phyloP scores from a whole-genome alignment of 2,797 vertebrate species.

The Diglossa cyanea region DNA sequence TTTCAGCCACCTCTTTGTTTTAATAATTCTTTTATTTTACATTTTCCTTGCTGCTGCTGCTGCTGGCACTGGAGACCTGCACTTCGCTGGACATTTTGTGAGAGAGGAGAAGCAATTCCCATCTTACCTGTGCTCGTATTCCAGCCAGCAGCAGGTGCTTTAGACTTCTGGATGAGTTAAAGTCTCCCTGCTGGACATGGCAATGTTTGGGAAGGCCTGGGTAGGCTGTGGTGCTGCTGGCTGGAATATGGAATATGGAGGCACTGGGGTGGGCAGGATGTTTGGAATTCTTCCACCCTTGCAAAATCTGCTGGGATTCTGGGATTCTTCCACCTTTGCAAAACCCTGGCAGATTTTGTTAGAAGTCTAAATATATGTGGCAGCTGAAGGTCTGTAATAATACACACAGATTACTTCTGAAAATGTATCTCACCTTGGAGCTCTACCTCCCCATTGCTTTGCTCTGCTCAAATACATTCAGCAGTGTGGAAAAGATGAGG shows the following conservation, averaged over 20 bases:
- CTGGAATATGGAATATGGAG: not conserved
- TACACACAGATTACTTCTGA: not conserved
- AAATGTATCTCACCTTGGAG: not conserved
- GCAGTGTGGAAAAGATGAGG: rapidly evolving
- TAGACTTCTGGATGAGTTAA: not conserved
- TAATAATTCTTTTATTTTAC: too few species aligned
- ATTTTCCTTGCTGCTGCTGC: not conserved
- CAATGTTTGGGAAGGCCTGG: not conserved
- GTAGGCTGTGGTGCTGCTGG: not conserved
- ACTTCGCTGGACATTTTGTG: not conserved
- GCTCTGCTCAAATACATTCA: not conserved
- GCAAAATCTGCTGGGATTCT: not conserved
- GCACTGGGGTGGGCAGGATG: not conserved
- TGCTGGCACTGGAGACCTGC: not conserved
- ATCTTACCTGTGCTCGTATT: not conserved
- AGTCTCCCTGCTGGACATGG: not conserved
- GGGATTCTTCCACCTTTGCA: not conserved
- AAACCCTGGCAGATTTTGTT: not conserved
- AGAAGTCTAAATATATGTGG: not conserved
- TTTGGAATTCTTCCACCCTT: not conserved
- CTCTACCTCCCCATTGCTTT: not conserved
- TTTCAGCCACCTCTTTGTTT: not conserved
- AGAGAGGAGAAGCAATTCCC: not conserved
- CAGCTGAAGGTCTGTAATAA: not conserved
- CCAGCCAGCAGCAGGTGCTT: not conserved